These are phyloP conservation scores for Geothlypis trichas DNA, from an alignment of 2,113 vertebrate genomes.

Conservation along the genomic window DNA sequence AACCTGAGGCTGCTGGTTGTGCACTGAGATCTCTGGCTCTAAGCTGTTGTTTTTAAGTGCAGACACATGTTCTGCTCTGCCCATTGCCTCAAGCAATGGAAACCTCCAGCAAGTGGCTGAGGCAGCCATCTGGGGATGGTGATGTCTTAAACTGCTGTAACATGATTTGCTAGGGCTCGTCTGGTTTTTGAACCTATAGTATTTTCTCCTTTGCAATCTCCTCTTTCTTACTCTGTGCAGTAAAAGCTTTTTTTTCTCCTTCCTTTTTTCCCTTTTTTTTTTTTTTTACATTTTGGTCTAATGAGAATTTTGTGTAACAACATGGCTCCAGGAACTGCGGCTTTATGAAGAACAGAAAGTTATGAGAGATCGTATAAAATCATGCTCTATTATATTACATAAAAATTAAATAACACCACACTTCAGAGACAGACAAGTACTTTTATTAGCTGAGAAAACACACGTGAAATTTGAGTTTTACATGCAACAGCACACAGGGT, in stretches of 20 bases:
- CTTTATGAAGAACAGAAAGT: conserved; percentile 7
- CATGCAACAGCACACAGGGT: not conserved
- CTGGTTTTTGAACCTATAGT: not conserved
- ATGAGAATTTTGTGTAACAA: not conserved
- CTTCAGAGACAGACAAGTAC: not conserved
- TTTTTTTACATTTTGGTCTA: not conserved
- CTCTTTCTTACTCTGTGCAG: not conserved
- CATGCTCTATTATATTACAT: not conserved
- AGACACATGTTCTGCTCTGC: not conserved
- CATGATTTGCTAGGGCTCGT: not conserved
- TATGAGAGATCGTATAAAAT: not conserved
- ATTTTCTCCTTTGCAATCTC: not conserved
- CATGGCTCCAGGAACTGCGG: not conserved
- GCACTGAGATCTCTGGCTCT: not conserved
- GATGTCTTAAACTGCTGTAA: not conserved
- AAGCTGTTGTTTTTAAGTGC: not conserved
- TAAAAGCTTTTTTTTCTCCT: not conserved
- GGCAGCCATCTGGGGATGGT: not conserved
- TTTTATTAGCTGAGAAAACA: conserved; percentile 34
- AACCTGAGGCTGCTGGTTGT: not conserved
- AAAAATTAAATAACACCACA: not conserved
- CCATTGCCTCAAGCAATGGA: not conserved
- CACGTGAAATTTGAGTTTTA: not conserved
- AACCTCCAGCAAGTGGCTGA: not conserved
- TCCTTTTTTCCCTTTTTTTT: too few relatives aligned